Percentiles rank a stretch among this genome's conserved stretches.
phyloP scores from a whole-genome alignment of 2,797 vertebrate genomes.

The Saxicola maurus region DNA sequence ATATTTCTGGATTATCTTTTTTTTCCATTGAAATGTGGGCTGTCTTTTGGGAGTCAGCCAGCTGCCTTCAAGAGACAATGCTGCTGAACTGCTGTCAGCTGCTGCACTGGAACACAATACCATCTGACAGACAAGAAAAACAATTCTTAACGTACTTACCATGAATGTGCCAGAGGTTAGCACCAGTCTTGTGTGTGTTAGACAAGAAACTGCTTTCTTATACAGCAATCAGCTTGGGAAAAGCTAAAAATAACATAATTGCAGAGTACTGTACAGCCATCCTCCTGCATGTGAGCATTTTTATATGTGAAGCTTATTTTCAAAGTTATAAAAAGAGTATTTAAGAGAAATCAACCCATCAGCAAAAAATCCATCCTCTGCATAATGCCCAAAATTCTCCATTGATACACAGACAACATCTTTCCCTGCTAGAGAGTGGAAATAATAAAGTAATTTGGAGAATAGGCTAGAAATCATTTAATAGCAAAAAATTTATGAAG shows the following conservation, averaged over 20 bases:
- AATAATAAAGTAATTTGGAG: background rate
- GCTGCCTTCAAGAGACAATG: background rate
- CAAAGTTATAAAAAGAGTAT: background rate
- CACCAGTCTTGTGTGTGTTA: background rate
- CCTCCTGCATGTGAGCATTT: background rate
- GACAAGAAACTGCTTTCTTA: background rate
- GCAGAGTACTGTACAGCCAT: background rate
- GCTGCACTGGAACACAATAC: background rate
- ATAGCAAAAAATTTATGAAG: background rate
- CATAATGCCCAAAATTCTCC: background rate
- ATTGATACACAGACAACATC: background rate
- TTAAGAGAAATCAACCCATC: background rate
- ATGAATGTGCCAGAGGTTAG: background rate
- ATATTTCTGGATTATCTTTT: background rate
- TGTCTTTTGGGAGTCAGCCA: conserved; percentile 1
- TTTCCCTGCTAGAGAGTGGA: background rate
- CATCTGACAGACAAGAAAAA: background rate
- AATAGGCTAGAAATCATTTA: background rate
- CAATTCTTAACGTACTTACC: background rate
- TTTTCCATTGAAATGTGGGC: background rate
- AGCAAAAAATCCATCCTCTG: background rate
- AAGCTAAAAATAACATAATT: background rate
- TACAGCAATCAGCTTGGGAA: background rate
- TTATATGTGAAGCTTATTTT: background rate
- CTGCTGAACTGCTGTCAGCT: background rate